phyloP scores from a whole-genome alignment of 2,888 invertebrate species.

The Gisinianus flammeolus region DNA sequence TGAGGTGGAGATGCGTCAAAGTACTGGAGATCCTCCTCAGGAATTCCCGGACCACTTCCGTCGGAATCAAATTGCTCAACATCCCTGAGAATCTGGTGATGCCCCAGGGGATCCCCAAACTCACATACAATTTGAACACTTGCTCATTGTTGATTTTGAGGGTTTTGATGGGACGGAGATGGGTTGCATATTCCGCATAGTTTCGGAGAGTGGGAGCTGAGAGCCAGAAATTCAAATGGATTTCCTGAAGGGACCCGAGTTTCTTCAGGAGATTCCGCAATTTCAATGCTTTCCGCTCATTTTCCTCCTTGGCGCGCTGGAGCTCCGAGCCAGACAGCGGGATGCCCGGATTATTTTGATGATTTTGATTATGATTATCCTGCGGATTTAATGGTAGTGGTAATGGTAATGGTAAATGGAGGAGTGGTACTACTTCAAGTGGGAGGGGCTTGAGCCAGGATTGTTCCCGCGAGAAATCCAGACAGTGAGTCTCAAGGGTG shows the following conservation, averaged over 20 bases:
- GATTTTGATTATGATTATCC: no score
- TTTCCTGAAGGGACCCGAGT: neutral
- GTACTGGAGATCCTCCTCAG: neutral
- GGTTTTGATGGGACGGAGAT: neutral
- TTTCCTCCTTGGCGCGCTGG: no score
- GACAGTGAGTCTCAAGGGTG: no score
- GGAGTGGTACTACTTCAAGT: no score
- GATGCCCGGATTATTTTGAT: no score
- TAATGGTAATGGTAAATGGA: no score
- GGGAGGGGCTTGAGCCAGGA: no score
- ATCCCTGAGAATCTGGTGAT: neutral
- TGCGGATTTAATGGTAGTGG: no score
- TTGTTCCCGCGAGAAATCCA: no score
- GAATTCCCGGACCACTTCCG: neutral
- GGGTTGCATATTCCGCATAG: neutral
- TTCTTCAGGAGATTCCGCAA: neutral
- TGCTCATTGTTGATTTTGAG: neutral
- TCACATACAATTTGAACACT: neutral
- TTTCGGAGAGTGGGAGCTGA: neutral
- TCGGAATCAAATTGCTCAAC: neutral
- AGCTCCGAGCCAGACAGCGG: no score
- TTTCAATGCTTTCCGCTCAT: neutral
- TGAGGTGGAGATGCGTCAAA: neutral
- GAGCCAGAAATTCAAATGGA: conserved; percentile 1
- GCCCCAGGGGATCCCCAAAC: neutral